These are phyloP conservation scores for Mythimna vitellina DNA, from an alignment of 2,888 invertebrate genomes.

Conservation along the genomic window DNA sequence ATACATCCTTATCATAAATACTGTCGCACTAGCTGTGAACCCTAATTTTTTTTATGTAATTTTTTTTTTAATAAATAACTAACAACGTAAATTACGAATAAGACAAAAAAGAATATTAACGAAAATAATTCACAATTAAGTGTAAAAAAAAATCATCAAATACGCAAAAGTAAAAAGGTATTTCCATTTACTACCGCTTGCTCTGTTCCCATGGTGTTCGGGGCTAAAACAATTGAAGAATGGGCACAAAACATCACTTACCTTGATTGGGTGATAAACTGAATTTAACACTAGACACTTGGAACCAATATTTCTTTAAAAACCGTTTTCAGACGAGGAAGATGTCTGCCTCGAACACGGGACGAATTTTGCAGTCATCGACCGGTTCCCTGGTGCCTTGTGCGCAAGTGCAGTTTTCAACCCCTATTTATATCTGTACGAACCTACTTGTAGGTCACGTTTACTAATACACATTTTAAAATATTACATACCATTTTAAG, in stretches of 20 bases:
- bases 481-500: slow-evolving; percentile 1
- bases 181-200: not conserved
- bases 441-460: not conserved
- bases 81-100: not conserved
- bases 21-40: too few species aligned
- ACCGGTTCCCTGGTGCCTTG: slow-evolving; percentile 18
- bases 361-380: slow-evolving; percentile 35
- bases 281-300: slow-evolving; percentile 1
- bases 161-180: not conserved
- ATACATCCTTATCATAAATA: not conserved
- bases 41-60: too few species aligned
- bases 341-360: slow-evolving; percentile 16
- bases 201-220: too few species aligned
- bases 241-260: slow-evolving; percentile 4
- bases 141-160: not conserved
- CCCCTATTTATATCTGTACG: not conserved
- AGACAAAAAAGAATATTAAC: not conserved
- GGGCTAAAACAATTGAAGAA: not conserved
- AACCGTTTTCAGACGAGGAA: not conserved
- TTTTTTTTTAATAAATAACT: not conserved
- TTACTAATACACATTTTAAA: not conserved
- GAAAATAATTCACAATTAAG: not conserved
- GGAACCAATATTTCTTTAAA: not conserved
- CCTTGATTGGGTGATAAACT: not conserved
- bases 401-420: slow-evolving; percentile 41